Evolutionary conservation across 2,113 vertebrate species (phyloP).

Genomic region (Platichthys stellatus): DNA sequence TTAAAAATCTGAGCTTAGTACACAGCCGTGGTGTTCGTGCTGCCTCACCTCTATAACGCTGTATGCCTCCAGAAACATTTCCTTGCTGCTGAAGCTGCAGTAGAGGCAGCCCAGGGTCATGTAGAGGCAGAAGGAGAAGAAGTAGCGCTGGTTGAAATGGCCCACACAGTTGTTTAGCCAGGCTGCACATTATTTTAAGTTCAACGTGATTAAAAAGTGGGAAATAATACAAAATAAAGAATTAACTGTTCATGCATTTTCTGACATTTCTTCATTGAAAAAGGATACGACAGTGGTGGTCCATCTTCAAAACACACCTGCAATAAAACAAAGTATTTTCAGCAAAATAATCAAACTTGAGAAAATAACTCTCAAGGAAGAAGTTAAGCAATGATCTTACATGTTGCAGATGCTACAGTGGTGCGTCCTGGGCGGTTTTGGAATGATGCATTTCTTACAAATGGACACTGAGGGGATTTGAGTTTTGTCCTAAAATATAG

Average conservation of each 20-base stretch:
- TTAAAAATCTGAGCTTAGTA: too few species aligned
- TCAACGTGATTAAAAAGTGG: not conserved
- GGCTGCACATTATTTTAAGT: conserved; percentile 82
- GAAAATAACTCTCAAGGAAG: not conserved
- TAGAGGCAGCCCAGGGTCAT: conserved; percentile 98
- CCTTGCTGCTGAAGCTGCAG: conserved; percentile 92
- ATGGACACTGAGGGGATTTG: conserved; percentile 86
- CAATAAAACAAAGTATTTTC: conserved; percentile 14
- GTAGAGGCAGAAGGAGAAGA: conserved; percentile 97
- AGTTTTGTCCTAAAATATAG: conserved; percentile 52
- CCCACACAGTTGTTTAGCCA: conserved; percentile 99
- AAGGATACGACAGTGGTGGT: conserved; percentile 99
- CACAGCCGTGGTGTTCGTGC: not conserved
- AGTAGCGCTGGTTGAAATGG: conserved; percentile 98
- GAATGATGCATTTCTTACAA: conserved; percentile 96
- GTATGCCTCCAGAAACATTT: conserved; percentile 92
- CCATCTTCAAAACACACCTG: conserved; percentile 99
- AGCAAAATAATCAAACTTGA: not conserved
- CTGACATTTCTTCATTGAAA: conserved; percentile 40
- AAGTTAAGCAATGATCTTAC: conserved; percentile 71
- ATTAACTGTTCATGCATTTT: not conserved
- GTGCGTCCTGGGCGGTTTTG: conserved; percentile 94
- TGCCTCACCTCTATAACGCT: conserved; percentile 90
- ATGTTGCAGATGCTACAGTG: conserved; percentile 98
- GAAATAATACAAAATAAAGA: not conserved